phyloP scores from a whole-genome alignment of 2,797 vertebrate species.

The Coregonus sp. region DNA sequence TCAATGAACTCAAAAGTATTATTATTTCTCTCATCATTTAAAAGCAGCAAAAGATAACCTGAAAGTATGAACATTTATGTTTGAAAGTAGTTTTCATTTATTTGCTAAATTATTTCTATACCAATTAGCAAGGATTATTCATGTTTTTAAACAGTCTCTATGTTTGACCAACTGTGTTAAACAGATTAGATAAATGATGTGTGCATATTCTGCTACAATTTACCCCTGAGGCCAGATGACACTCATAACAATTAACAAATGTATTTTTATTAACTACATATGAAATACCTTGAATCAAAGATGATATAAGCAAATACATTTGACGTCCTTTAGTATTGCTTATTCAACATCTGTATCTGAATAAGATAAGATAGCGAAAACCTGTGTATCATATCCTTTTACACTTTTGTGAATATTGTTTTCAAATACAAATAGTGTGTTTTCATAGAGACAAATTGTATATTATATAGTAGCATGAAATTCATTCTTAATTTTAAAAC shows the following conservation, averaged over 20 bases:
- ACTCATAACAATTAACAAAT: slow-evolving; percentile 12
- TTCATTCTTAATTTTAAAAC: not conserved
- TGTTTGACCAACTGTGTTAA: slow-evolving; percentile 43
- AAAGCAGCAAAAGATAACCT: not conserved
- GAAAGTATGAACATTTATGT: not conserved
- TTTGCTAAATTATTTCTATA: not conserved
- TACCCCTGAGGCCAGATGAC: not conserved
- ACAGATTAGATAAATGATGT: slow-evolving; percentile 39
- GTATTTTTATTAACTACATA: not conserved
- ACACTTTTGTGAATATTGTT: not conserved
- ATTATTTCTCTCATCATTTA: not conserved
- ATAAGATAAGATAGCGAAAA: not conserved
- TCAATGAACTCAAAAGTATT: not conserved
- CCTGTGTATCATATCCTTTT: not conserved
- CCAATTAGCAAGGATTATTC: slow-evolving; percentile 36
- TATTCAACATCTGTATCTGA: not conserved
- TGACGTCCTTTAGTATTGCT: not conserved
- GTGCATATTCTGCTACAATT: slow-evolving; percentile 19
- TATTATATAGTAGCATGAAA: not conserved
- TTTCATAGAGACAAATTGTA: not conserved
- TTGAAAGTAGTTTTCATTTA: slow-evolving; percentile 5
- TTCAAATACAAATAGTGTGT: not conserved
- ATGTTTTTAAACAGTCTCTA: slow-evolving; percentile 12
- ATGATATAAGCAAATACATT: not conserved
- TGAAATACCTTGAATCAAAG: not conserved